Percentiles rank a stretch among this genome's conserved stretches.
Conservation (phyloP, 2,113 vertebrate species). For the Rhinolophus sinicus region DNA sequence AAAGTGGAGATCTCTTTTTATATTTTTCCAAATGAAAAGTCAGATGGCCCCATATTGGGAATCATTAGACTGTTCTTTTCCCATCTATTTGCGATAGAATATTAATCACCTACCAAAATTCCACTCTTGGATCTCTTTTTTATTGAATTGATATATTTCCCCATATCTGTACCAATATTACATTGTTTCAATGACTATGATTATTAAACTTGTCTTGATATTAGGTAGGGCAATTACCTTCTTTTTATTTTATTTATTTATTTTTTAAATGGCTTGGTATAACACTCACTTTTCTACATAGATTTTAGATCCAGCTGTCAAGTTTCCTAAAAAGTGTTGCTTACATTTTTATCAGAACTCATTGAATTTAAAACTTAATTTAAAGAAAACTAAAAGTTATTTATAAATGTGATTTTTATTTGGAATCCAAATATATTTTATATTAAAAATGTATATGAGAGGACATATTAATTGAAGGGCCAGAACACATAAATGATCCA, state of each 20-base stretch:
- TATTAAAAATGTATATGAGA: neutral
- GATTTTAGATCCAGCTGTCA: neutral
- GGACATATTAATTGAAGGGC: neutral
- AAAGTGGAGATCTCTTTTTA: neutral
- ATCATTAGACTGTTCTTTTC: neutral
- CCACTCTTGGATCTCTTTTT: neutral
- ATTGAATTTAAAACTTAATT: neutral
- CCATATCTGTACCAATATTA: neutral
- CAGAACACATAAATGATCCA: neutral
- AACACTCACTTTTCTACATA: neutral
- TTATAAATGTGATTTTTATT: neutral
- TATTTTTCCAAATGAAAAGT: neutral
- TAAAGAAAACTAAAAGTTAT: neutral
- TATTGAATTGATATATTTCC: neutral
- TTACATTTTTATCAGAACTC: neutral
- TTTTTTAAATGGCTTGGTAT: neutral
- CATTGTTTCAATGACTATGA: neutral
- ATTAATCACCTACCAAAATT: neutral
- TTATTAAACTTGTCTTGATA: neutral
- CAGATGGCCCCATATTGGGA: neutral
- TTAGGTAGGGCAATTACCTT: neutral
- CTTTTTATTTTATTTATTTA: neutral
- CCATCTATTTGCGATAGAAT: neutral
- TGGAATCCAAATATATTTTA: neutral
- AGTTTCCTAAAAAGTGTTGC: neutral